Conservation (phyloP, 2,797 vertebrate genomes). For the Acanthis flammea region DNA sequence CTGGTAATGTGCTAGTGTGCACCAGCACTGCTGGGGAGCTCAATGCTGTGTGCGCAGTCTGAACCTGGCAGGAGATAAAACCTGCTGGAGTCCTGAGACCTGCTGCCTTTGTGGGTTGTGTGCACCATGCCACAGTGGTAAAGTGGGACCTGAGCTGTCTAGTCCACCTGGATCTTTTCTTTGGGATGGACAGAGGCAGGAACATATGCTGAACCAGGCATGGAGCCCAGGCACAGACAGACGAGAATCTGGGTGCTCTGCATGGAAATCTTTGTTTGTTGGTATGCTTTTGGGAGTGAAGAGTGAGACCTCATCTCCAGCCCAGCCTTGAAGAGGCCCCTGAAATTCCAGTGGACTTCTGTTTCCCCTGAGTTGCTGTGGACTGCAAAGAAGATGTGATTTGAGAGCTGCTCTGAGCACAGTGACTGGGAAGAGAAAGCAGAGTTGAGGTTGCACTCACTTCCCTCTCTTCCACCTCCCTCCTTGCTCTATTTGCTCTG, state of each 20-base stretch:
- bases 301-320: neutral
- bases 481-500: neutral
- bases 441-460: neutral
- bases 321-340: neutral
- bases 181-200: neutral
- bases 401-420: neutral
- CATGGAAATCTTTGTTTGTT: neutral
- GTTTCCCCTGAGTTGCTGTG: neutral
- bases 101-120: neutral
- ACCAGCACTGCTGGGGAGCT: neutral
- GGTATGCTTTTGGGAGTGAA: neutral
- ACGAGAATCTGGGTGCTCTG: neutral
- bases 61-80: neutral
- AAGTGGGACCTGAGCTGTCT: neutral
- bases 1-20: neutral
- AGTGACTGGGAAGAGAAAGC: neutral
- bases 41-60: rapidly evolving
- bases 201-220: neutral
- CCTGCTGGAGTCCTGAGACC: neutral
- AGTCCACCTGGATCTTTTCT: neutral
- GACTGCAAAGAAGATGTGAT: rapidly evolving
- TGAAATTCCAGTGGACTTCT: neutral
- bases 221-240: neutral
- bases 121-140: neutral
- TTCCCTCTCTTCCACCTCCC: neutral